Percentiles rank a stretch among this genome's conserved stretches.
phyloP scores from a whole-genome alignment of 2,113 vertebrate genomes.

The Caranx ignobilis region DNA sequence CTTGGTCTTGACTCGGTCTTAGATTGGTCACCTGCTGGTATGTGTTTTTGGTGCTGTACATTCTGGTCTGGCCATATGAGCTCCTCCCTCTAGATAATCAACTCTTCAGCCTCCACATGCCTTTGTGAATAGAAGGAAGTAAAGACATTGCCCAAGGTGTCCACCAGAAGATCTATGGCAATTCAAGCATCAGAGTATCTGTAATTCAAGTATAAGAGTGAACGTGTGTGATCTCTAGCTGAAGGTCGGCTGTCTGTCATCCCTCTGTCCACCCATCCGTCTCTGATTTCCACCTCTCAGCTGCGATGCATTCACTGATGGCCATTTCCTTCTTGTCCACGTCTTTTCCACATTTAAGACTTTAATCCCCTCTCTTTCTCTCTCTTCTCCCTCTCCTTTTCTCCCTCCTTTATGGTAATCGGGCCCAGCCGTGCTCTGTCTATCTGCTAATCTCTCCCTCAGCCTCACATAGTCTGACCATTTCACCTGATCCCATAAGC shows the following conservation, averaged over 20 bases:
- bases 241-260: slow-evolving; percentile 61
- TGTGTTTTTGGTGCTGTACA: not conserved
- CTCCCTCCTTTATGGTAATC: slow-evolving; percentile 38
- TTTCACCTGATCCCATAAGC: slow-evolving; percentile 70
- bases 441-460: slow-evolving; percentile 58
- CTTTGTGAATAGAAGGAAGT: slow-evolving; percentile 10
- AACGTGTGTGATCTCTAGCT: slow-evolving; percentile 51
- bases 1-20: too few species aligned
- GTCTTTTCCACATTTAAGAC: slow-evolving; percentile 15
- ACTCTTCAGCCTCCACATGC: not conserved
- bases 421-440: slow-evolving; percentile 28
- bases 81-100: not conserved
- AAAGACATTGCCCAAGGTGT: slow-evolving; percentile 23
- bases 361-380: slow-evolving; percentile 18
- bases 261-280: slow-evolving; percentile 10
- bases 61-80: not conserved
- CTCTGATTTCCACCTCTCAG: slow-evolving; percentile 48
- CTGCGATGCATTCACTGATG: slow-evolving; percentile 26
- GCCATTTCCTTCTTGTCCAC: not conserved
- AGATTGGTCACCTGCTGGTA: too few species aligned
- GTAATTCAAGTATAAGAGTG: slow-evolving; percentile 44
- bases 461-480: slow-evolving; percentile 45
- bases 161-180: slow-evolving; percentile 18
- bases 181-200: slow-evolving; percentile 22
- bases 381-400: not conserved